Evolutionary conservation across 2,113 vertebrate species (phyloP), one percentile per base, ranked within the genome.

Genomic region (Chionodraco myersi): DNA sequence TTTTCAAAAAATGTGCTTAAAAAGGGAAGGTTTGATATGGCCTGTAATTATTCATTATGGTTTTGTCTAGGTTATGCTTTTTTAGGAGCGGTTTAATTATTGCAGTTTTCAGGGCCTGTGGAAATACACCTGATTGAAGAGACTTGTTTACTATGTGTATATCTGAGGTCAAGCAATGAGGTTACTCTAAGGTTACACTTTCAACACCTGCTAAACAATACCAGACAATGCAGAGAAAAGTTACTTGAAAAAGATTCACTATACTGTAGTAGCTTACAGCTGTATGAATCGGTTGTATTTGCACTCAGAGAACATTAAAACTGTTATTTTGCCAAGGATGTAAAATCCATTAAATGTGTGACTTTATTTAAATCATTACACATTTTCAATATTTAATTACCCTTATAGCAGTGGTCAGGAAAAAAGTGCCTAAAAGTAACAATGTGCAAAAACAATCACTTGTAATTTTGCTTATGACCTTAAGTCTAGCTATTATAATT

Each of bases 161-260:
- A 21, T 21, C 21, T 21, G 21, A 21, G 21, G 21, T 21, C 21
- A 21, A 21, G 21, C 21, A 21, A 21, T 21, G 21, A 21, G 21
- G 21, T 21, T 21, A 21, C 21, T 21, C 66, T 52, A 11, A 65
- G 26, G 23, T 71, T 73, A 18, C 60, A 34, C 70, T 59, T 64
- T 23, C 49, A 56, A 23, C 71, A 72, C 65, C 69, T 63, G 80
- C 82, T 16, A 14, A 23, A 62, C 13, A 45, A 57, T 6, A 13
- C 34, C 53, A 69, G 5, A 36, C 10, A 36, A 34, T 6, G 36
- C 36, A 7, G 1, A 41, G 6, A 41, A 36, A 36, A 7, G 36
- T 41, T 41, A 41, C 36, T 41, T 7, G 7, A 1, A 41, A 41
- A 49, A 63, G 60, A 69, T 63, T 75, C 54, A 69, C 74, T 51